Evolutionary conservation across 1,140 invertebrate genomes (phyloP), one percentile per base, ranked within the genome.

Genomic region (Drosophila nasuta): DNA sequence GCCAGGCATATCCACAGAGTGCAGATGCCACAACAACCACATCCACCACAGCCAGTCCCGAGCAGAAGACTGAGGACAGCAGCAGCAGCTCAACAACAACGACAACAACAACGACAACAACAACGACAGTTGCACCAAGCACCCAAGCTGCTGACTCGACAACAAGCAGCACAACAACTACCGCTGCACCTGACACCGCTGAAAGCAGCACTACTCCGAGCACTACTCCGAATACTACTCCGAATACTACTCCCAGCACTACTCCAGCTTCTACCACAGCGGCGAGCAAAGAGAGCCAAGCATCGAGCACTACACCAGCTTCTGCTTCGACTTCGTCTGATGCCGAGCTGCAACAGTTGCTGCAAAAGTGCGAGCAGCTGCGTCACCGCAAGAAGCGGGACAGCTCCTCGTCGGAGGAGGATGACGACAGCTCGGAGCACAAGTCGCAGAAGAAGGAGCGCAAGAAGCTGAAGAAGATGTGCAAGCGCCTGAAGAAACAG

Each of bases 391-490:
- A 59, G 25, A 89, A 89, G 59, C 85, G 85, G 6, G 77, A 63
- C 10, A 73, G 54, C 7, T 89, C 82, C 1, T 78, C 75, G 5
- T 75, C 75, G 20, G 82, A 87, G 41, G 87, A 91, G 11, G 82
- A 90, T 20, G 75, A 87, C 49, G 83, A 75, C 30, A 75, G 74
- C 17, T 41, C 70, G 11, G 77, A 77, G 13, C 60, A 45, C 6
- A 90, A 81, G 48, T 64, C 87, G 0, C 43, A 65, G 1, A 90
- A 81, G 69, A 91, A 82, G 30, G 79, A 90, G 7, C 79, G 79
- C 65, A 91, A 91, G 77, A 76, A 91, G 71, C 66, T 90, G 7
- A 90, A 91, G 77, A 87, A 90, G 46, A 63, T 91, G 57, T 90
- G 87, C 87, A 91, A 90, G 67, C 59, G 78, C 13, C 41, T 90